phyloP scores from a whole-genome alignment of 2,113 vertebrate species.

The Sceloporus undulatus region DNA sequence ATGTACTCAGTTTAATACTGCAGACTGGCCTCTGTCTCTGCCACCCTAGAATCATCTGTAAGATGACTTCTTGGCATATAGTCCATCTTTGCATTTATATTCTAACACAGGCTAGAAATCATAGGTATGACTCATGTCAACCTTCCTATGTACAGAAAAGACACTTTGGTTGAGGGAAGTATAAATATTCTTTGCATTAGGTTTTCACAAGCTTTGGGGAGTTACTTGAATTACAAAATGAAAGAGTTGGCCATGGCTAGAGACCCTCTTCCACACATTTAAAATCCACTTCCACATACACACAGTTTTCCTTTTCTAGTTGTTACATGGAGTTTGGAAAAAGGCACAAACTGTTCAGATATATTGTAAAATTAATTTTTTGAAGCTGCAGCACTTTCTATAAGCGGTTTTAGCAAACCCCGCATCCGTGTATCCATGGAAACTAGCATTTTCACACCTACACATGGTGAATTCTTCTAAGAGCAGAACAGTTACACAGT shows the following conservation, averaged over 20 bases:
- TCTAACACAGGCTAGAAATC: neutral
- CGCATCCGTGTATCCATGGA: neutral
- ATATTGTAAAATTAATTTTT: neutral
- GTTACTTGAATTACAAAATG: conserved; percentile 10
- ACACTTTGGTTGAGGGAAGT: neutral
- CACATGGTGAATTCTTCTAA: neutral
- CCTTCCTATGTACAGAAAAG: neutral
- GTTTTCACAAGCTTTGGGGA: neutral
- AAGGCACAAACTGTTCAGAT: neutral
- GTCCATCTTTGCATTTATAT: neutral
- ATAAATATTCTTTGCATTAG: neutral
- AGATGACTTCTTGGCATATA: neutral
- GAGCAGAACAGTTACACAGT: neutral
- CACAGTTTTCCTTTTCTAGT: neutral
- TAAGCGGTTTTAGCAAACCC: neutral
- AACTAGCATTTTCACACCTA: neutral
- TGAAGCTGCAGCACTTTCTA: neutral
- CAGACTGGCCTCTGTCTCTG: neutral
- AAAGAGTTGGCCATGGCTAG: neutral
- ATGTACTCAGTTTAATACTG: neutral
- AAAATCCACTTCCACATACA: neutral
- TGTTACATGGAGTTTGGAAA: neutral
- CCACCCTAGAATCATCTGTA: neutral
- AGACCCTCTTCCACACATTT: neutral
- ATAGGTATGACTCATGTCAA: neutral